Conservation (phyloP, 1,140 invertebrate species). For the Drosophila aff. region DNA sequence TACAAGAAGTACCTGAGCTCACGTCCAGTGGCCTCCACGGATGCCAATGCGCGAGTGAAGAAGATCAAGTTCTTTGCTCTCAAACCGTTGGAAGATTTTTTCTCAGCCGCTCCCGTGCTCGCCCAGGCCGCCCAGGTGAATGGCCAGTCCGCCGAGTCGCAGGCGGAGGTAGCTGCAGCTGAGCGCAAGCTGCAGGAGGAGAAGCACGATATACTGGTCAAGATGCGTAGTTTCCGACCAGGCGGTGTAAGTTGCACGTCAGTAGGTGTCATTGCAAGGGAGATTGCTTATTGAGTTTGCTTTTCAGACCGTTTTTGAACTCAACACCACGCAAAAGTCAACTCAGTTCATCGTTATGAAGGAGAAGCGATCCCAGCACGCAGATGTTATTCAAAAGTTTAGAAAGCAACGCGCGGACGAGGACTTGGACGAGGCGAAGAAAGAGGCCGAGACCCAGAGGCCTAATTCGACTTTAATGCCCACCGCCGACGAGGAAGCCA, state of each 20-base stretch:
- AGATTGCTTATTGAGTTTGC: neutral
- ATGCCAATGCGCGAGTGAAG: slow-evolving; percentile 94
- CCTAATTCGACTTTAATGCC: slow-evolving; percentile 7
- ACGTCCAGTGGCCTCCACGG: slow-evolving; percentile 93
- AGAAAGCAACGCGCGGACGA: slow-evolving; percentile 80
- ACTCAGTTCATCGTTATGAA: slow-evolving; percentile 90
- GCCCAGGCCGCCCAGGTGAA: slow-evolving; percentile 63
- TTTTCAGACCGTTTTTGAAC: slow-evolving; percentile 97
- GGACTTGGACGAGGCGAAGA: slow-evolving; percentile 74
- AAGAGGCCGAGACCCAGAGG: slow-evolving; percentile 47
- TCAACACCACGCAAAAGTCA: slow-evolving; percentile 92
- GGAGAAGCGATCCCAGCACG: slow-evolving; percentile 88
- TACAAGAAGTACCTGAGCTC: slow-evolving; percentile 96
- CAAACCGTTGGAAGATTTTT: slow-evolving; percentile 83
- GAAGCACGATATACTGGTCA: slow-evolving; percentile 88
- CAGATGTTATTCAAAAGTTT: slow-evolving; percentile 87
- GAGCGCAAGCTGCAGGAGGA: slow-evolving; percentile 80
- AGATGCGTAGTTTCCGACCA: slow-evolving; percentile 94
- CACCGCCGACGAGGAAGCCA: slow-evolving; percentile 69
- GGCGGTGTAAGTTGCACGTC: slow-evolving; percentile 89
- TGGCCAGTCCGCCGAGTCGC: slow-evolving; percentile 48
- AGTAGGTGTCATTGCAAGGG: too few species aligned
- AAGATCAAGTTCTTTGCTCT: slow-evolving; percentile 82
- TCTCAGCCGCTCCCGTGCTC: slow-evolving; percentile 52
- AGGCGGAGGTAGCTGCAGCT: slow-evolving; percentile 58